phyloP scores from a whole-genome alignment of 1,140 invertebrate genomes.

The Cydia strobilella region DNA sequence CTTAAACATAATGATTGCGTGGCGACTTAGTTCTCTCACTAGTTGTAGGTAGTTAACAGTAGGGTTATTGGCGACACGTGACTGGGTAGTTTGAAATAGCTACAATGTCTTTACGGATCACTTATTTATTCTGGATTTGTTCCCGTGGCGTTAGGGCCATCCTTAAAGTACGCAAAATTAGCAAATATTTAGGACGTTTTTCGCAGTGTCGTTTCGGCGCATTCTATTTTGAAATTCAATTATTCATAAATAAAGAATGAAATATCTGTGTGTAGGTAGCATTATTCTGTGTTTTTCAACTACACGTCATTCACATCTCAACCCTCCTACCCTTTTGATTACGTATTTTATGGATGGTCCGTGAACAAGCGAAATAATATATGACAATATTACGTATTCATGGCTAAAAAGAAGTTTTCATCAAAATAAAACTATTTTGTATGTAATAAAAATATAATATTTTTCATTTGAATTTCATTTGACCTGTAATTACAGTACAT shows the following conservation, averaged over 20 bases:
- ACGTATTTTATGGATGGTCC: conserved; percentile 18
- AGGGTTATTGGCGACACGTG: no score
- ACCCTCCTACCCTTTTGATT: conserved; percentile 14
- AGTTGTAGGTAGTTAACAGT: no score
- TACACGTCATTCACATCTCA: no score
- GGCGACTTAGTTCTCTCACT: no score
- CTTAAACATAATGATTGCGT: no score
- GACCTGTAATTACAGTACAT: no score
- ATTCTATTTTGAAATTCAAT: neutral
- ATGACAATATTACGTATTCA: neutral
- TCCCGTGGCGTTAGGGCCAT: neutral
- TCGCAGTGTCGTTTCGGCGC: neutral
- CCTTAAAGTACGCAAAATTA: conserved; percentile 1
- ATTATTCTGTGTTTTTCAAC: no score
- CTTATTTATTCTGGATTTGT: neutral
- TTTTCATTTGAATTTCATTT: no score
- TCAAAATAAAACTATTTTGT: no score
- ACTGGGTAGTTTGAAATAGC: no score
- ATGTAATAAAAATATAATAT: no score
- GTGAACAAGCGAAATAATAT: neutral
- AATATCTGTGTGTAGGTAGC: neutral
- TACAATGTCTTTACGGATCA: no score
- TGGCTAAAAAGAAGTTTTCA: neutral
- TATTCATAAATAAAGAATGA: neutral
- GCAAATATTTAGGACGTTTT: neutral